Conservation (phyloP, 2,888 invertebrate genomes). For the Brassicogethes aeneus region DNA sequence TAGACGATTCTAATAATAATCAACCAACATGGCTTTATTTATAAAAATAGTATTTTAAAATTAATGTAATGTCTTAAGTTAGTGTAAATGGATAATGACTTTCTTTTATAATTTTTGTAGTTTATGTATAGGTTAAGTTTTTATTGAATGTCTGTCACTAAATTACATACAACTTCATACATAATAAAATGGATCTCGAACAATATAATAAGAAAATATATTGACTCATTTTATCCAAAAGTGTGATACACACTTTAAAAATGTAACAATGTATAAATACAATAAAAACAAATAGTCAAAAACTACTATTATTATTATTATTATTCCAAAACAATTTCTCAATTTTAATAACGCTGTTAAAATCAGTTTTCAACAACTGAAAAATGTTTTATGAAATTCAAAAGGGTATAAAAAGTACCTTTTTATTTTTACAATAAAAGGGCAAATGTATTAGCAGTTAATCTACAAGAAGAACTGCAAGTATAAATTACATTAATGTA, state of each 20-base stretch:
- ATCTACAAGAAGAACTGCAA: no score
- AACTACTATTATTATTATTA: not conserved
- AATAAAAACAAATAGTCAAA: not conserved
- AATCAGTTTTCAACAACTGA: no score
- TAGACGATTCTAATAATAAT: slow-evolving; percentile 29
- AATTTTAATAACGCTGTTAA: no score
- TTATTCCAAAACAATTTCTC: not conserved
- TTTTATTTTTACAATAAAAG: no score
- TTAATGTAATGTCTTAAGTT: not conserved
- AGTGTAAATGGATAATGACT: not conserved
- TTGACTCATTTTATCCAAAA: no score
- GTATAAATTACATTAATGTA: no score
- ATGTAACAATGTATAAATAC: not conserved
- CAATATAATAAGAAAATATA: no score
- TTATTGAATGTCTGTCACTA: not conserved
- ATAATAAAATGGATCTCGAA: no score
- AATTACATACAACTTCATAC: no score
- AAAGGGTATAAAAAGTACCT: no score
- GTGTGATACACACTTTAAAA: not conserved
- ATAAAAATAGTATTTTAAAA: slow-evolving; percentile 5
- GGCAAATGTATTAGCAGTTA: no score
- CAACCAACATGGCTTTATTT: slow-evolving; percentile 15
- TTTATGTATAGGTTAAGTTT: not conserved
- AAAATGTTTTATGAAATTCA: no score
- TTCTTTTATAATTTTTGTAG: not conserved